phyloP scores from a whole-genome alignment of 2,888 invertebrate genomes.

The Scelioninae gen. 1 region DNA sequence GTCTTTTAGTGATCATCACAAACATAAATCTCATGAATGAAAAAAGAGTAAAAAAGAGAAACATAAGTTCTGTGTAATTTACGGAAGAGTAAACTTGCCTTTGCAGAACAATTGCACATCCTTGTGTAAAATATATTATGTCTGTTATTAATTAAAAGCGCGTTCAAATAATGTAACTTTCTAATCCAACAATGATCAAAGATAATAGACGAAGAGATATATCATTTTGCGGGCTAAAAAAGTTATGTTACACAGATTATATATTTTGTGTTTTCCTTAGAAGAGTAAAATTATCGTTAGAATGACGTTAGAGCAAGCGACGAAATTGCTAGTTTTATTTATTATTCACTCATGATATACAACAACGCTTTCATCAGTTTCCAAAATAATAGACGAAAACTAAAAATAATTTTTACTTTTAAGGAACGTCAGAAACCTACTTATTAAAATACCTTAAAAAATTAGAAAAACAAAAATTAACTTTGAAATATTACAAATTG shows the following conservation, averaged over 20 bases:
- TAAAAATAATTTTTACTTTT: slow-evolving; percentile 45
- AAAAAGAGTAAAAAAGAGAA: too few relatives aligned
- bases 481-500: not conserved
- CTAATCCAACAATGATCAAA: too few relatives aligned
- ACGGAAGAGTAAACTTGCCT: too few relatives aligned
- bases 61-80: too few relatives aligned
- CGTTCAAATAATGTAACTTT: too few relatives aligned
- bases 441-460: slow-evolving; percentile 3
- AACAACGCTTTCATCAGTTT: slow-evolving; percentile 50
- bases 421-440: slow-evolving; percentile 15
- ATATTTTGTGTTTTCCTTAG: slow-evolving; percentile 2
- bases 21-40: too few relatives aligned
- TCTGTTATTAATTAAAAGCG: too few relatives aligned
- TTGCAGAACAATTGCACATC: too few relatives aligned
- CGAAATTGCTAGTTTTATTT: slow-evolving; percentile 43
- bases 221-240: not conserved
- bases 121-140: too few relatives aligned
- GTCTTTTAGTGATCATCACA: too few relatives aligned
- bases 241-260: not conserved
- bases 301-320: slow-evolving; percentile 29
- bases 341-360: slow-evolving; percentile 35
- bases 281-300: slow-evolving; percentile 47
- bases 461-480: not conserved
- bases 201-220: too few relatives aligned
- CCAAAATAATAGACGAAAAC: slow-evolving; percentile 34